Base-by-base conservation (phyloP, 1,140 invertebrate genomes). In the Cryptotermes secundus region DNA sequence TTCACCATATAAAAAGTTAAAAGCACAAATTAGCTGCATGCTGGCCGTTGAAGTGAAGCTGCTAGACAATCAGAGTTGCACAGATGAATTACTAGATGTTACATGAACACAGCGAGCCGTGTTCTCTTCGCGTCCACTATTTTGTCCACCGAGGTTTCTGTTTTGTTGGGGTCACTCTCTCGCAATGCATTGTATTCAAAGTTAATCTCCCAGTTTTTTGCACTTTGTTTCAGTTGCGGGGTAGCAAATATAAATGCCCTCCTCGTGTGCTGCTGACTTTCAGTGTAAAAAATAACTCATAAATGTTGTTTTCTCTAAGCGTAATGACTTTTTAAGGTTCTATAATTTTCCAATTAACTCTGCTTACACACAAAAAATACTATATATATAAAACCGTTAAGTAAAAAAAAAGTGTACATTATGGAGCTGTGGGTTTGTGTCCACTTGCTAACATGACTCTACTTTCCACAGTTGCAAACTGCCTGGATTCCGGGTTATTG, bases 321-420 rank as follows among this genome's bases (percentile, higher is more conserved):
- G 59, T 72, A 72, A 72, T 72, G 59, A 72, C 59, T 72, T 72
- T 72, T 72, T 72, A 72, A 72, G 59, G 59, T 72, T 72, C 59
- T 72, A 72, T 72, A 72, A 72, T 72, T 72, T 72, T 31, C 59
- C 59, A 72, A 72, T 72, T 72, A 72, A 72, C 59, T 72, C 59
- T n/a, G 59, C 59, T 31, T 72, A 72, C n/a, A 72, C 59, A 31
- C n/a, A 72, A 38, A 65, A 72, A 72, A 72, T 31, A 72, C 31
- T 49, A 49, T 19, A 49, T 49, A 49, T 22, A 49, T 19, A 49
- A 49, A 49, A 72, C 7, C 2, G n/a, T 31, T 6, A 3, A 72
- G 59, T 72, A 72, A 72, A 72, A 59, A 59, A 14, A 4, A 38
- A 19, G 14, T 72, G n/a, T 6, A 16, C 26, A 6, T 72, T 72